Base-by-base conservation (phyloP, 2,797 vertebrate species). In the Cynopterus sphinx region DNA sequence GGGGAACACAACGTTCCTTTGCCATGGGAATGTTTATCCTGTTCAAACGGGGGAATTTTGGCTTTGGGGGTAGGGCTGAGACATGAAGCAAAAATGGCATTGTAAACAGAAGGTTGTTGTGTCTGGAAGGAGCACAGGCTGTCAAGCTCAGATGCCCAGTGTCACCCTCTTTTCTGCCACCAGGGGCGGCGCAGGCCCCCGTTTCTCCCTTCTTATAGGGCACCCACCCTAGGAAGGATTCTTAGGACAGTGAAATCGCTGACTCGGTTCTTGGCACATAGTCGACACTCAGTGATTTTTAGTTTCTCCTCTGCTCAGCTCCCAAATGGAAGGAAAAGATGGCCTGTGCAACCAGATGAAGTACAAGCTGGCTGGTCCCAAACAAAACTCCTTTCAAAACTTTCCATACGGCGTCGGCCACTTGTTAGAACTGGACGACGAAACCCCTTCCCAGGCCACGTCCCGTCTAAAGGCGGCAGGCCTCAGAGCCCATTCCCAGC, bases 401-500 rank as follows among this genome's bases (percentile, higher is more conserved):
- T 98, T 98, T 98, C 97, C 98, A 94, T 96, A 97, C 98, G 97
- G 97, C 97, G 94, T 96, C 95, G 95, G 95, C 97, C 97, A 82
- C 96, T 98, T 68, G 0, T 96, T 96, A 98, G 96, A 97, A 91
- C 87, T 97, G 98, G 98, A 97, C 70, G 87, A 89, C 97, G 97
- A 98, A 98, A 97, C 88, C 96, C 95, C 96, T 97, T 97, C 97
- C 97, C 33, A 92, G 95, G 98, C 98, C 97, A 97, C 79, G 94
- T 98, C 98, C 97, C 85, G 96, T 97, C 97, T 97, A 96, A 97
- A 96, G 97, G 96, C 95, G 92, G 95, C 93, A 96, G 95, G 98
- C 98, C 97, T 97, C 97, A 97, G 98, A 98, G 97, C 94, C 97
- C n/a, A 73, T 97, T 98, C 97, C 97, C 97, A 98, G 97, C 96